Evolutionary conservation across 2,113 vertebrate species (phyloP).

Genomic region (Bufo gargarizans): DNA sequence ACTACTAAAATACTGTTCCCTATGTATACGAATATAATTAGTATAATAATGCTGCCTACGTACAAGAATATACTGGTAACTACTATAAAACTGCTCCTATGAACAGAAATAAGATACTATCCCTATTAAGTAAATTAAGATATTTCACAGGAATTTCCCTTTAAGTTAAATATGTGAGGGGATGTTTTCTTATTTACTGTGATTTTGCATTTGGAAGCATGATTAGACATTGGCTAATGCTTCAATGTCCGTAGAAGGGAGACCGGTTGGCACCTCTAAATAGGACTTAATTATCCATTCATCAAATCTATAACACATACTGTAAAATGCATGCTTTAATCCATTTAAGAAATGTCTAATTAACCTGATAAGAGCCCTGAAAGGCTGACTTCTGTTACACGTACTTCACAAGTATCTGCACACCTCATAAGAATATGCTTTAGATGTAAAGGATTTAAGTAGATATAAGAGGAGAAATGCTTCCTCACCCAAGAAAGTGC

Average conservation of each 20-base stretch:
- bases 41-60: background rate
- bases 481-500: constrained; percentile 15
- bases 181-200: background rate
- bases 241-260: background rate
- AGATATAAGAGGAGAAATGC: background rate
- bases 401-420: constrained; percentile 8
- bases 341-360: background rate
- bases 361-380: background rate
- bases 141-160: too few species aligned
- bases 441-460: constrained; percentile 19
- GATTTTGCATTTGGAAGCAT: background rate
- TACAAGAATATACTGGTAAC: background rate
- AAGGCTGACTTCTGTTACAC: background rate
- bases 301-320: background rate
- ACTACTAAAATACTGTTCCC: background rate
- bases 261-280: background rate
- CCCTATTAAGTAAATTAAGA: too few species aligned
- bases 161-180: background rate
- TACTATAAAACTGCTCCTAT: background rate
- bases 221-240: background rate
- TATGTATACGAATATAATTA: background rate
- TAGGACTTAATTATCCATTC: background rate
- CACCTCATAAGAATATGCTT: constrained; percentile 13
- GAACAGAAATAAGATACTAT: too few species aligned
- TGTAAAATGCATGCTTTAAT: background rate